Evolutionary conservation across 2,797 vertebrate genomes (phyloP).

Genomic region (Micromesistius poutassou): DNA sequence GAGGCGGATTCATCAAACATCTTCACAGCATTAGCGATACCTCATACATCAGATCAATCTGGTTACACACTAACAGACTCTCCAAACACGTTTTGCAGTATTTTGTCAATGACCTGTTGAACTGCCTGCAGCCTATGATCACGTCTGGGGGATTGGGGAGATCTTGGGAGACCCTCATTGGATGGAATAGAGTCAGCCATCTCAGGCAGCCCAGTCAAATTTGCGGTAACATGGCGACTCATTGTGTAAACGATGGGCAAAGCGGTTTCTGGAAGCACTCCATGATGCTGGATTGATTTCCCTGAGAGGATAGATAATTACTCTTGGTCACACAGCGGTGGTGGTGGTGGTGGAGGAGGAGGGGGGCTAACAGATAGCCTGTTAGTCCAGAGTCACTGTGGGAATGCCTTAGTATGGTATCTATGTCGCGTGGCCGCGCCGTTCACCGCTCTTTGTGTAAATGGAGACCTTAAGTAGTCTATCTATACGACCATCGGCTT

Average conservation of each 20-base stretch:
- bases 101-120: too few species aligned
- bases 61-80: neutral
- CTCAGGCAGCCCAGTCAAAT: neutral
- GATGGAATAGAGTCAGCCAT: neutral
- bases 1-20: neutral
- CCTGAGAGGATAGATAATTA: conserved; percentile 65
- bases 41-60: neutral
- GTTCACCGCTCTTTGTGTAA: neutral
- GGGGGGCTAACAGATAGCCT: conserved; percentile 53
- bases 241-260: conserved; percentile 14
- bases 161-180: neutral
- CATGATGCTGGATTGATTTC: conserved; percentile 64
- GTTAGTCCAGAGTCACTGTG: conserved; percentile 38
- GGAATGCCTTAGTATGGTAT: neutral
- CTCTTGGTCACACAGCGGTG: conserved; percentile 43
- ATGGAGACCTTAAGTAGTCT: neutral
- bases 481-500: neutral
- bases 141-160: neutral
- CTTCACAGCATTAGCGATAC: neutral
- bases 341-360: neutral
- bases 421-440: neutral
- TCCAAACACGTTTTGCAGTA: neutral
- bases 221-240: neutral
- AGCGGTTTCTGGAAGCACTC: conserved; percentile 44
- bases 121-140: neutral